Conservation (phyloP, 2,113 vertebrate genomes). For the Pangasianodon gigas region DNA sequence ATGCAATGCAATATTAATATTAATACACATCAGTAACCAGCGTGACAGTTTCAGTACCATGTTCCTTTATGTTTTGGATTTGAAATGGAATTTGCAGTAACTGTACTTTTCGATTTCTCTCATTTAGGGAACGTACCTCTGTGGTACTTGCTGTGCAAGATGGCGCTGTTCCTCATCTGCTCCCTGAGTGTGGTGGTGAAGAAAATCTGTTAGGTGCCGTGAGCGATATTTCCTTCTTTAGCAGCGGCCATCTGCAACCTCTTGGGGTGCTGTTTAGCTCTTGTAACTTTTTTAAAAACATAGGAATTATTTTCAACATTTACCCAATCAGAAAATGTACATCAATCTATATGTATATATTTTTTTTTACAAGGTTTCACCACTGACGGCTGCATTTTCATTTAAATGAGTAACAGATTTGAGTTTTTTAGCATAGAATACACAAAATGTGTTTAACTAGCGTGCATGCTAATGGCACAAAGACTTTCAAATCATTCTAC, state of each 20-base stretch:
- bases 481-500: background rate
- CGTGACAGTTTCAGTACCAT: background rate
- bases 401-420: background rate
- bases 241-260: background rate
- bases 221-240: background rate
- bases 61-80: background rate
- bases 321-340: no score
- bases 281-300: background rate
- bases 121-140: slow-evolving; percentile 18
- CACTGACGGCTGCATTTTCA: background rate
- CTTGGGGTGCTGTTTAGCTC: background rate
- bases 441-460: background rate
- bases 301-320: no score
- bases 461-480: background rate
- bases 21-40: background rate
- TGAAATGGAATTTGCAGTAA: background rate
- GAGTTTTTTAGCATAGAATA: background rate
- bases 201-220: background rate
- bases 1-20: background rate
- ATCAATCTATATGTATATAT: no score
- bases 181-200: background rate
- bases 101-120: background rate
- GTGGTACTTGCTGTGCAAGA: slow-evolving; percentile 48
- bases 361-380: background rate
- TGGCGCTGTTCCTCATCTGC: slow-evolving; percentile 33